Evolutionary conservation across 2,113 vertebrate genomes (phyloP).

Genomic region (Apteryx mantelli): DNA sequence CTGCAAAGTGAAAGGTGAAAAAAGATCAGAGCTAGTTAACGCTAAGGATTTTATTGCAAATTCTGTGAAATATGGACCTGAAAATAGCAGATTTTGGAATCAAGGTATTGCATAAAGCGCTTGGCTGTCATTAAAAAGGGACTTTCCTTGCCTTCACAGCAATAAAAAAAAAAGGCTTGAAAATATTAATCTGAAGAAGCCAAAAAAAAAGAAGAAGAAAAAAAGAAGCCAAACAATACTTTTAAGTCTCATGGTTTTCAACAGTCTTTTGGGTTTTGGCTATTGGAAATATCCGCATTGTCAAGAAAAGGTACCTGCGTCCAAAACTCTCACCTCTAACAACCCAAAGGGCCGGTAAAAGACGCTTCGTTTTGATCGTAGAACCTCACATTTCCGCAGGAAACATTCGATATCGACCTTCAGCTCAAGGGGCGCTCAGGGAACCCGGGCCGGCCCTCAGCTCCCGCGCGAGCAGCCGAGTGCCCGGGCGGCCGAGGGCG

Average conservation of each 20-base stretch:
- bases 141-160: background rate
- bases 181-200: constrained; percentile 32
- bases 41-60: background rate
- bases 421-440: background rate
- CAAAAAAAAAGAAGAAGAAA: background rate
- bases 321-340: background rate
- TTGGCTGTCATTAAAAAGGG: constrained; percentile 48
- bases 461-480: too few species aligned
- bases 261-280: background rate
- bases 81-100: background rate
- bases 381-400: background rate
- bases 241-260: background rate
- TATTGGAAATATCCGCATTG: background rate
- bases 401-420: background rate
- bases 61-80: background rate
- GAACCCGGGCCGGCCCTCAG: background rate
- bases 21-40: background rate
- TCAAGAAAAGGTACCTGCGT: background rate
- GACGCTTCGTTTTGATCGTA: background rate
- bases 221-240: background rate
- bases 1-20: background rate
- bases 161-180: constrained; percentile 26
- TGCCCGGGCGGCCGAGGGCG: too few species aligned
- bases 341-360: background rate
- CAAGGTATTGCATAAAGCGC: background rate